Percentiles rank a stretch among this genome's conserved stretches.
These are phyloP conservation scores for Melieria omissa DNA, from an alignment of 2,888 invertebrate genomes.

Conservation along the genomic window DNA sequence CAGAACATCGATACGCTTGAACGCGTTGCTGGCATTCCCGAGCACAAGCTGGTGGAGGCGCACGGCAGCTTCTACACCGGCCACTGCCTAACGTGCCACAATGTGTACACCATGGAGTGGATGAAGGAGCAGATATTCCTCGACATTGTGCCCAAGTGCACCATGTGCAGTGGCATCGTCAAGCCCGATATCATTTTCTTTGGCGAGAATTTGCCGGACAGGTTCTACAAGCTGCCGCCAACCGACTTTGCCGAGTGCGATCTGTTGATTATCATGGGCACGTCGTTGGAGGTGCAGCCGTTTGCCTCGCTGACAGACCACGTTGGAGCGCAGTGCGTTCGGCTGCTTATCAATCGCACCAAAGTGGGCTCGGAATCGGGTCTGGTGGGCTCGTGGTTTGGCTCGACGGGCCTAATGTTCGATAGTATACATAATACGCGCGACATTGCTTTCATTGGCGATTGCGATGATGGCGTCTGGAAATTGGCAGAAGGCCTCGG, in stretches of 20 bases:
- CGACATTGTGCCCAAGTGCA: slow-evolving; percentile 82
- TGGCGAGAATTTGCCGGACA: slow-evolving; percentile 86
- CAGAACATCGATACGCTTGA: slow-evolving; percentile 97
- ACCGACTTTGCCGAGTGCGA: slow-evolving; percentile 88
- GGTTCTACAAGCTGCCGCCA: slow-evolving; percentile 77
- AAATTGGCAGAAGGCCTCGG: slow-evolving; percentile 80
- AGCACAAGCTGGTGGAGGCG: slow-evolving; percentile 89
- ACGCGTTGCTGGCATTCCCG: slow-evolving; percentile 83
- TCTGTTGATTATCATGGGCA: slow-evolving; percentile 93
- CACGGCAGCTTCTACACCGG: slow-evolving; percentile 93
- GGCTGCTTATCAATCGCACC: slow-evolving; percentile 89
- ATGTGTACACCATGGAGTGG: slow-evolving; percentile 81
- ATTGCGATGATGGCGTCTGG: slow-evolving; percentile 84
- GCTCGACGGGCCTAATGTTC: slow-evolving; percentile 72
- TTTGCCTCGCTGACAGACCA: slow-evolving; percentile 89
- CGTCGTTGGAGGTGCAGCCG: slow-evolving; percentile 93
- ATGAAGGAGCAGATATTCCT: slow-evolving; percentile 85
- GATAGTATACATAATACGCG: slow-evolving; percentile 73
- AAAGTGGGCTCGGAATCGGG: slow-evolving; percentile 71
- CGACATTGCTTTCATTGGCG: slow-evolving; percentile 85
- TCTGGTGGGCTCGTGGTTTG: slow-evolving; percentile 53
- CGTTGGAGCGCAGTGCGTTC: slow-evolving; percentile 78
- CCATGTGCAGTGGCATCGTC: slow-evolving; percentile 80
- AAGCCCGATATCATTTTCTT: slow-evolving; percentile 98
- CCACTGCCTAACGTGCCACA: slow-evolving; percentile 82